These are phyloP conservation scores for Semaprochilodus insignis DNA, from an alignment of 2,797 vertebrate species.

Conservation along the genomic window DNA sequence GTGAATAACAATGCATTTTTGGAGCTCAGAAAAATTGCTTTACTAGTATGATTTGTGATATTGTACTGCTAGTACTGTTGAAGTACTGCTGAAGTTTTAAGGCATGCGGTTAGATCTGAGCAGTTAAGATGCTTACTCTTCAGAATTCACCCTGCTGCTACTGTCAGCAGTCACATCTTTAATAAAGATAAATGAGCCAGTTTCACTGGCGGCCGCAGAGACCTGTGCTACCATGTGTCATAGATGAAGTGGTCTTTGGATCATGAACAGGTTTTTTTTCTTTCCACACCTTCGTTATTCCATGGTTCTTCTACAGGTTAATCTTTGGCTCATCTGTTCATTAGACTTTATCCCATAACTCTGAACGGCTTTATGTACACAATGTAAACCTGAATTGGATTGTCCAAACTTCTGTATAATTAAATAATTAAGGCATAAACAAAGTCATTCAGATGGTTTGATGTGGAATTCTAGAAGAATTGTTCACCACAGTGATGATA, in stretches of 20 bases:
- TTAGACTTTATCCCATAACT: background rate
- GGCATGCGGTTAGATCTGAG: background rate
- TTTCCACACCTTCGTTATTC: background rate
- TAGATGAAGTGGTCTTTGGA: background rate
- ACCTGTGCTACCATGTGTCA: background rate
- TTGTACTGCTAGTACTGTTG: background rate
- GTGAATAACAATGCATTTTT: background rate
- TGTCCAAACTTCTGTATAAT: no score
- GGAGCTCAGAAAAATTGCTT: background rate
- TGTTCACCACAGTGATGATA: no score
- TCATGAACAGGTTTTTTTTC: background rate
- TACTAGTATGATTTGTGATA: background rate
- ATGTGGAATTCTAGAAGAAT: no score
- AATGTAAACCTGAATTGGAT: background rate
- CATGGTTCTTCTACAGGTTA: background rate
- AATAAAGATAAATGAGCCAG: constrained; percentile 6
- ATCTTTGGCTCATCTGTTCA: background rate
- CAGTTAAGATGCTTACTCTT: constrained; percentile 17
- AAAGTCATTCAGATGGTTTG: no score
- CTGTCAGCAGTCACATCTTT: constrained; percentile 7
- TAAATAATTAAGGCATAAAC: no score
- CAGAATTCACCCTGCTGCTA: background rate
- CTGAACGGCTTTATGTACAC: background rate
- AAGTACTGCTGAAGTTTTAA: background rate
- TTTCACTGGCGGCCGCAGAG: background rate